Conservation (phyloP, 2,888 invertebrate species). For the Andrena flavipes region DNA sequence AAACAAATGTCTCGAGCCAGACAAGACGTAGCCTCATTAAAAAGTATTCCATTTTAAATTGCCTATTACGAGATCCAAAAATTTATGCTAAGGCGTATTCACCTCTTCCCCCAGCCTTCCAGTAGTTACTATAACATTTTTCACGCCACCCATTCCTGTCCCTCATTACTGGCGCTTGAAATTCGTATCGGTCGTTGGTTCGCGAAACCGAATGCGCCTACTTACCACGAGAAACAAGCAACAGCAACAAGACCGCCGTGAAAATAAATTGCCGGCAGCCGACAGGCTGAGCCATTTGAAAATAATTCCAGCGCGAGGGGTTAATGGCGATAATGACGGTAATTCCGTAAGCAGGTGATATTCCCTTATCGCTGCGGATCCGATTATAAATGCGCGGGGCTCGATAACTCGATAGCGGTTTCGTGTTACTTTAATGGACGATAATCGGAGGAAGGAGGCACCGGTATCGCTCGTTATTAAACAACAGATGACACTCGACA, state of each 20-base stretch:
- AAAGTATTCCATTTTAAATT: not conserved
- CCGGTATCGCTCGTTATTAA: constrained; percentile 55
- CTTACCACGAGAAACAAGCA: not conserved
- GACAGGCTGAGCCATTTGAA: not conserved
- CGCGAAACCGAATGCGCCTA: not conserved
- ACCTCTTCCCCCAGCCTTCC: not conserved
- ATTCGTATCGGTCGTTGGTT: not conserved
- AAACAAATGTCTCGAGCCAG: constrained; percentile 11
- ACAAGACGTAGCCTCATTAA: constrained; percentile 20
- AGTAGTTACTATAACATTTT: not conserved
- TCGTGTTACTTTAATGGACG: constrained; percentile 61
- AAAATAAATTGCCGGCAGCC: constrained; percentile 9
- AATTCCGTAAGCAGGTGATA: constrained; percentile 58
- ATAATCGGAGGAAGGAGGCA: constrained; percentile 46
- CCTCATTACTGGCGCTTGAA: not conserved
- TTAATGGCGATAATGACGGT: constrained; percentile 59
- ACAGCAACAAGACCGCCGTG: not conserved
- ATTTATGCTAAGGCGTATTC: not conserved
- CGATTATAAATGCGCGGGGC: constrained; percentile 58
- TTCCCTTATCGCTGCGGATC: constrained; percentile 49
- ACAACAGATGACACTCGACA: constrained; percentile 52
- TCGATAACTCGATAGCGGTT: constrained; percentile 62
- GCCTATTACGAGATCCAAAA: not conserved
- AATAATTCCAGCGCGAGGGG: constrained; percentile 44
- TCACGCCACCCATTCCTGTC: not conserved